Evolutionary conservation across 2,113 vertebrate genomes (phyloP), one percentile per base, ranked within the genome.

Genomic region (Anarrhichthys ocellatus): DNA sequence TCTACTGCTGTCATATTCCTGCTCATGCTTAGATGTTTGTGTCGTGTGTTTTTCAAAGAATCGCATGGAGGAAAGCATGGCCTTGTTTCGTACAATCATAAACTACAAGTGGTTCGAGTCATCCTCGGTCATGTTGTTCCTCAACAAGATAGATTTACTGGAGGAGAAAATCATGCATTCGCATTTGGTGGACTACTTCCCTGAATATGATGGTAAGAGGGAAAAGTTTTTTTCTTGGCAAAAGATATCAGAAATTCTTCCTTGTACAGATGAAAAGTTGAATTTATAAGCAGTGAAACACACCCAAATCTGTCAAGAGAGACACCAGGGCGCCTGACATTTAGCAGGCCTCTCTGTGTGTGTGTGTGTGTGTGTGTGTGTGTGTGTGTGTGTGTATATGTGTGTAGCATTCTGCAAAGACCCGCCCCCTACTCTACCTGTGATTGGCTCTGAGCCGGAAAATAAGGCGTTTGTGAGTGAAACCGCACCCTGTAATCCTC

Each of bases 161-260:
- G 95, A 97, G 89, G 96, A 98, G 91, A 98, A 98, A 92, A 97
- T 97, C 59, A 95, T 95, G 94, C 93, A 96, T 83, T 98, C 96
- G 11, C 96, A 98, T 92, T 90, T 98, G 85, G 96, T 94, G 24
- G 97, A 96, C 94, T 97, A 98, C 87, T 99, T 97, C 79, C 96
- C 97, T 50, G 95, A 97, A 83, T 97, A 95, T 71, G 92, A 94
- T 75, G 96, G 96, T 97, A 91, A 95, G 94, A 84, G 38, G 22
- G 61, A 50, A 63, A 2, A 0, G 2, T 2, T 29, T 11, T 11
- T 42, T 64, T 58, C 38, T n/a, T 10, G 61, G 32, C n/a, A 29
- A 59, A 17, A 15, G 22, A 54, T 54, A 46, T 70, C 2, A 40
- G 3, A 62, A 6, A 40, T 40, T n/a, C 15, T 22, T 48, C 3